Evolutionary conservation across 2,113 vertebrate species (phyloP), one percentile per base, ranked within the genome.

Genomic region (Neolamprologus longior): DNA sequence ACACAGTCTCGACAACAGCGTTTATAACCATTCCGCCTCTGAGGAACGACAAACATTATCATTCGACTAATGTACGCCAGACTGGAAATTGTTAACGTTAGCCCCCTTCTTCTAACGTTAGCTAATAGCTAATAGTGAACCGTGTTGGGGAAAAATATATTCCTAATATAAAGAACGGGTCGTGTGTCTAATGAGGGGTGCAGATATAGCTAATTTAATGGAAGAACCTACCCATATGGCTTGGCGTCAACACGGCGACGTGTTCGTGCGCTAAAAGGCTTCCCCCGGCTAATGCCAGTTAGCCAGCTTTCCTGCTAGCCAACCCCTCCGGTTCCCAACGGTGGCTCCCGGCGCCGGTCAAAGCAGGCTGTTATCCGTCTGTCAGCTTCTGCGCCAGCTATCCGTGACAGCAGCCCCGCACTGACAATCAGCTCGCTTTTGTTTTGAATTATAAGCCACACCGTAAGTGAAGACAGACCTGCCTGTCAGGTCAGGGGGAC

Each of bases 301-400:
- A 90, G 91, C 93, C 87, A 50, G 83, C 73, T 80, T 57, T 58
- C 80, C 54, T 71, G 81, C 89, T 57, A 91, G 80, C 91, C 55
- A 86, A 55, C 81, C 90, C 63, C 82, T 66, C 58, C 84, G 10
- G 42, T 12, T 86, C 86, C 82, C 86, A 37, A 21, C 82, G 90
- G 81, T 15, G 91, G 73, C 88, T 92, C 83, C 85, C 90, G 58
- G 87, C 61, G 80, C 91, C 91, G 90, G 93, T 73, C 19, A 21
- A 57, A 53, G 80, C 76, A 82, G 85, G 3, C 82, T 35, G 88
- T 8, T 81, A 35, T 80, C 83, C 7, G 80, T 19, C 52, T 19
- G 82, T 42, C 87, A 89, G 88, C 89, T 66, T 76, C 58, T 8
- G 37, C 87, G 93, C 86, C 88, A 57, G 88, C 52, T 79, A 3